phyloP scores from a whole-genome alignment of 1,140 invertebrate genomes.

The Periplaneta americana region DNA sequence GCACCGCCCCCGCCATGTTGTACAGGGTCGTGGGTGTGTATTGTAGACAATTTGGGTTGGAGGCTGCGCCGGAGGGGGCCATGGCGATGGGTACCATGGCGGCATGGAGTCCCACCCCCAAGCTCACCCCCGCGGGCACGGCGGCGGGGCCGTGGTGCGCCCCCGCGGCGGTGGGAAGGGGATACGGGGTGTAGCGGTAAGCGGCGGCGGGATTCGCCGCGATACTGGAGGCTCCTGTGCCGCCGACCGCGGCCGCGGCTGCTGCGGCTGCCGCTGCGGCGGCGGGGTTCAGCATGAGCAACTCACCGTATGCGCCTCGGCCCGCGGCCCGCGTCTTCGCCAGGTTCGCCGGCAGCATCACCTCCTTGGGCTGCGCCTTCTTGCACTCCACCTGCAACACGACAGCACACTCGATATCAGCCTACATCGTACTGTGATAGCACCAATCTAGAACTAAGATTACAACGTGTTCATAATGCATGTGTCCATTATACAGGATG shows the following conservation, averaged over 20 bases:
- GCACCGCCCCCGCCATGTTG: constrained; percentile 44
- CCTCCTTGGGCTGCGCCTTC: constrained; percentile 99
- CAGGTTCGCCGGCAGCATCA: constrained; percentile 93
- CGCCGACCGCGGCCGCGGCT: constrained; percentile 33
- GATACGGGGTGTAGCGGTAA: constrained; percentile 48
- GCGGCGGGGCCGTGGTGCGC: constrained; percentile 16
- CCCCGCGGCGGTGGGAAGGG: constrained; percentile 40
- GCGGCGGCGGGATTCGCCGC: constrained; percentile 28
- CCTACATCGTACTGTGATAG: too few relatives aligned
- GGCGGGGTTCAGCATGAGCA: constrained; percentile 71
- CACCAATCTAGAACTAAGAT: too few relatives aligned
- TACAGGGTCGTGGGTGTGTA: constrained; percentile 37
- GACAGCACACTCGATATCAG: too few relatives aligned
- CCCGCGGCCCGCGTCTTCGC: constrained; percentile 89
- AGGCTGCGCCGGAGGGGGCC: constrained; percentile 32
- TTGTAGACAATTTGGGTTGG: constrained; percentile 14
- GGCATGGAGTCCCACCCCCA: constrained; percentile 27
- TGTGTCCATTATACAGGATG: too few relatives aligned
- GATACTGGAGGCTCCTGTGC: constrained; percentile 27
- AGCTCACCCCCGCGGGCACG: constrained; percentile 17
- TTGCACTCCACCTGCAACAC: constrained; percentile 94
- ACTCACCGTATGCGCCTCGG: constrained; percentile 93
- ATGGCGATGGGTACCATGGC: constrained; percentile 27
- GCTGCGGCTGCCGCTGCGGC: constrained; percentile 37
- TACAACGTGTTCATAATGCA: too few relatives aligned